Evolutionary conservation across 2,888 invertebrate species (phyloP), one percentile per base, ranked within the genome.

Genomic region (Drosophila robusta): DNA sequence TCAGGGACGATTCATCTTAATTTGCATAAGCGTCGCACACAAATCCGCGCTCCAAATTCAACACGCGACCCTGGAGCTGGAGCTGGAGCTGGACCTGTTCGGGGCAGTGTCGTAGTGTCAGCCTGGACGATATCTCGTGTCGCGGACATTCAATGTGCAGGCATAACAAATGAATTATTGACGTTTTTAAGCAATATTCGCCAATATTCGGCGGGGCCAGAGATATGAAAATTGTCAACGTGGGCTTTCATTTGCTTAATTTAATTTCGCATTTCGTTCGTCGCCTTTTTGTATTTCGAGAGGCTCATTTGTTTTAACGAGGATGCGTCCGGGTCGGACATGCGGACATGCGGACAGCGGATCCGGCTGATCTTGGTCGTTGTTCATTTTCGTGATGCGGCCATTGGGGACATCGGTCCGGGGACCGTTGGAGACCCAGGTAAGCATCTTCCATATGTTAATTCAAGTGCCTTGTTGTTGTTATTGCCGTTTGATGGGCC

Each of bases 151-250:
- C 90, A 88, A 91, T 91, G 91, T 90, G 91, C 92, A 91, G 90
- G 90, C 91, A 91, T 91, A 91, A 90, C 91, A 92, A 92, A 91
- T 91, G 91, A 91, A 91, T 91, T 91, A 92, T 91, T 91, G 91
- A 91, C 92, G 89, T 89, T 91, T 91, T 92, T 91, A 91, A 91
- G 91, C 91, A 90, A 90, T 91, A 91, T 90, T 90, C 88, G 72
- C 87, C 79, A 91, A 91, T 90, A 91, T 89, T 82, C 90, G 80
- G 34, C 54, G 26, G 39, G 36, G 46, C 8, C 39, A 52, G 49
- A 57, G 87, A 87, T 90, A 87, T 90, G 79, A 89, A 89, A 90
- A 87, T 90, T 87, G 87, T 90, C 89, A 87, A 89, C 75, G 81
- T 83, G 78, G 84, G 89, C 89, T 86, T 88, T 86, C 89, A 89